Evolutionary conservation across 2,113 vertebrate genomes (phyloP).

Genomic region (Melanerpes aurifrons): DNA sequence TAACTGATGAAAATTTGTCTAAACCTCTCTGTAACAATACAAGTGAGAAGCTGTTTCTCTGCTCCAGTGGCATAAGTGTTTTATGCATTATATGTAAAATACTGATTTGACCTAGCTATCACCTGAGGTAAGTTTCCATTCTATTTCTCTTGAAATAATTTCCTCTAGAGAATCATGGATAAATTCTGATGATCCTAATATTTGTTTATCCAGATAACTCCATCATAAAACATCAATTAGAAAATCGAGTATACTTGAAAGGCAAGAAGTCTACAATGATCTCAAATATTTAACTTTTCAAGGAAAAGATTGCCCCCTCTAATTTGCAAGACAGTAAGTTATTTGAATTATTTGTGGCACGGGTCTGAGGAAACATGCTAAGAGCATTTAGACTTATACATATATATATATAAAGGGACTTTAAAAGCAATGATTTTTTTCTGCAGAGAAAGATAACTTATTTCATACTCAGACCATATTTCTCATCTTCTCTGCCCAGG

Average conservation of each 20-base stretch:
- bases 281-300: not conserved
- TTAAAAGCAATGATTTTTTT: not conserved
- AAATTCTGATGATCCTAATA: not conserved
- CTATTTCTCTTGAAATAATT: not conserved
- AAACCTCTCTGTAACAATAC: not conserved
- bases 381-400: not conserved
- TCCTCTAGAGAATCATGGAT: not conserved
- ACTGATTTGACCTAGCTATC: not conserved
- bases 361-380: not conserved
- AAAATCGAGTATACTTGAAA: not conserved
- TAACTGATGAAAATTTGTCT: constrained; percentile 12
- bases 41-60: not conserved
- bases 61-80: not conserved
- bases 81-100: not conserved
- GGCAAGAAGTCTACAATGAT: not conserved
- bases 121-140: not conserved
- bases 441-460: not conserved
- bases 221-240: not conserved
- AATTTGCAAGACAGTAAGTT: not conserved
- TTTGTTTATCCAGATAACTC: not conserved
- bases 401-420: not conserved
- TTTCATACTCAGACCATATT: not conserved
- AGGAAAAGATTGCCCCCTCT: not conserved
- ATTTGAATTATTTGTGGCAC: not conserved
- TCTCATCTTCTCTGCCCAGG: not conserved